Base-by-base conservation (phyloP, 2,797 vertebrate genomes). In the Agapornis canus region DNA sequence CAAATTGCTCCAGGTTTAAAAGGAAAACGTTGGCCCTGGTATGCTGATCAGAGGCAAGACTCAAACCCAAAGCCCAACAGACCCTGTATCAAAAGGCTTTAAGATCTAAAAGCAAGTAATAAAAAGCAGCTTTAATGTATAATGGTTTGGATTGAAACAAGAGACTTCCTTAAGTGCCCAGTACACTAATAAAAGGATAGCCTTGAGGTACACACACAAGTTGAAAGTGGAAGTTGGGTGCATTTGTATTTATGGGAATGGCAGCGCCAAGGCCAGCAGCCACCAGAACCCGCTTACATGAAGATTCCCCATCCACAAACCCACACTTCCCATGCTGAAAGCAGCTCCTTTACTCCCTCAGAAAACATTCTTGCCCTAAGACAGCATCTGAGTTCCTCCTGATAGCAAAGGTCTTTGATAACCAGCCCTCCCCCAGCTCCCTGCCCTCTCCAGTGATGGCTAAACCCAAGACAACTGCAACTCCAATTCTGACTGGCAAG, bases 121-220 rank as follows among this genome's bases (percentile, higher is more conserved):
- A 94, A 95, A 94, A 96, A 94, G 65, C 91, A 94, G 95, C 80
- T 94, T 96, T 86, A 86, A 94, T 39, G 68, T 60, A 77, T 73
- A 94, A 83, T 1, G 19, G 61, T 31, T 92, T 75, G 71, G 61
- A 86, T 4, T 86, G 91, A 88, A 94, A 90, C 85, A 88, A 87
- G 87, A 94, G 49, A 43, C 61, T 91, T 94, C 96, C 2, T 56
- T 31, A 54, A 92, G 87, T 78, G 85, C 76, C 85, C 69, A 9
- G 82, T 19, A 29, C 68, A 10, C 81, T 48, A 47, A 86, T 81
- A 43, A 90, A 86, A 37, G 35, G 54, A 79, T 40, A 37, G 94
- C 79, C 95, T n/a, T 59, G 79, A 86, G 94, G 81, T 42, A 23
- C 48, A 10, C 0, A 18, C 9, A 26, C 54, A 6, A 13, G 68